Percentiles rank a stretch among this genome's conserved stretches.
Conservation (phyloP, 92 coral and sea anemone genomes). For the Meandrina meandrites region DNA sequence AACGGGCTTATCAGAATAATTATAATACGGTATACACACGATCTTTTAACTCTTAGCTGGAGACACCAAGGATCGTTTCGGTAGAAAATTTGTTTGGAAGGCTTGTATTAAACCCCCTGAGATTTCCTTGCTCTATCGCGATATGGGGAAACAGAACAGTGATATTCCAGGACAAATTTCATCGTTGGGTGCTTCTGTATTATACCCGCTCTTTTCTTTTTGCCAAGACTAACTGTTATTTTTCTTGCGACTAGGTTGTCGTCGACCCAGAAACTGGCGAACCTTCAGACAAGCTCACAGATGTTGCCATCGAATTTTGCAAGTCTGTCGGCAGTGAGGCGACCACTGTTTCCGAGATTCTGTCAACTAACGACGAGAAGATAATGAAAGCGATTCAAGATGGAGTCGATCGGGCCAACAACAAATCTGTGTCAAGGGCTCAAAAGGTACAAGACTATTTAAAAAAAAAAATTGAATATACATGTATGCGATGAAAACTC, state of each 20-base stretch:
- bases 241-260: slow-evolving; percentile 60
- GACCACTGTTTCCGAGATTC: slow-evolving; percentile 74
- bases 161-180: no score
- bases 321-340: slow-evolving; percentile 76
- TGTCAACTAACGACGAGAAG: slow-evolving; percentile 77
- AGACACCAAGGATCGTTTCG: no score
- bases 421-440: slow-evolving; percentile 72
- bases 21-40: no score
- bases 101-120: no score
- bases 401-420: slow-evolving; percentile 77
- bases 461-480: neutral
- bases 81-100: no score
- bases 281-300: slow-evolving; percentile 79
- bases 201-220: no score
- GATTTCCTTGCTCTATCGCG: no score
- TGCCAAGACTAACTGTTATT: neutral
- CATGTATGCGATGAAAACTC: neutral
- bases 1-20: no score
- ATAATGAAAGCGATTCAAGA: slow-evolving; percentile 88
- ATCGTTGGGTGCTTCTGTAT: no score
- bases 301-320: slow-evolving; percentile 68
- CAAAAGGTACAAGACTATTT: slow-evolving; percentile 61
- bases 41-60: no score
- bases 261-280: slow-evolving; percentile 80
- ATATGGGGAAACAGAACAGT: no score